Percentiles rank a stretch among this genome's conserved stretches.
Conservation (phyloP, 2,113 vertebrate genomes). For the Tautogolabrus adspersus region DNA sequence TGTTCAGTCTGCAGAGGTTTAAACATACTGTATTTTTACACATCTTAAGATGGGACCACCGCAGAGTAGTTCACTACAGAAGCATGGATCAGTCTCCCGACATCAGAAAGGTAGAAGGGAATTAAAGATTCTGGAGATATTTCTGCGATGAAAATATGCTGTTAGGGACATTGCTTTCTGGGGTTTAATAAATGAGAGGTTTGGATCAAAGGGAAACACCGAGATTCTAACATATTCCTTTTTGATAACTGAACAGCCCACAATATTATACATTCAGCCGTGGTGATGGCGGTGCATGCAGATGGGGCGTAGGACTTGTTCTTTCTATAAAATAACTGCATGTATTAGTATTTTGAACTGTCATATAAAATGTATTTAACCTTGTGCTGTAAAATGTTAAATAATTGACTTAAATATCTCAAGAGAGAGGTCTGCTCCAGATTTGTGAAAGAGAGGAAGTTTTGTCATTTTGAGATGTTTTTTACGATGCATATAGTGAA, state of each 20-base stretch:
- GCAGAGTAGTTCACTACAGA: background rate
- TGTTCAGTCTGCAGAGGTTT: conserved; percentile 11
- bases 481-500: background rate
- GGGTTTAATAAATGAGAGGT: conserved; percentile 24
- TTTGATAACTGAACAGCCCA: conserved; percentile 19
- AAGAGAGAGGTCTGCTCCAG: too few relatives aligned
- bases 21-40: conserved; percentile 30
- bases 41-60: conserved; percentile 1
- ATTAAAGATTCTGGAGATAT: conserved; percentile 28
- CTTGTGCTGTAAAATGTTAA: too few relatives aligned
- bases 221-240: conserved; percentile 22
- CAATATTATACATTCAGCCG: background rate
- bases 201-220: conserved; percentile 39
- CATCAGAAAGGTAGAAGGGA: conserved; percentile 12
- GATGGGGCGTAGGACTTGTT: background rate
- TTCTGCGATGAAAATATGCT: conserved; percentile 19
- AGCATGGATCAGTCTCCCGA: background rate
- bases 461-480: background rate
- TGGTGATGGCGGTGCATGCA: background rate
- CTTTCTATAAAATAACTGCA: background rate
- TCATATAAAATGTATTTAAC: too few relatives aligned
- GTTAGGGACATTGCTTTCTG: conserved; percentile 24
- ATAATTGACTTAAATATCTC: too few relatives aligned
- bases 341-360: background rate
- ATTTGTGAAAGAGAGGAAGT: too few relatives aligned